phyloP scores from a whole-genome alignment of 92 coral and sea anemone species.

The Epizoanthus rinbou region DNA sequence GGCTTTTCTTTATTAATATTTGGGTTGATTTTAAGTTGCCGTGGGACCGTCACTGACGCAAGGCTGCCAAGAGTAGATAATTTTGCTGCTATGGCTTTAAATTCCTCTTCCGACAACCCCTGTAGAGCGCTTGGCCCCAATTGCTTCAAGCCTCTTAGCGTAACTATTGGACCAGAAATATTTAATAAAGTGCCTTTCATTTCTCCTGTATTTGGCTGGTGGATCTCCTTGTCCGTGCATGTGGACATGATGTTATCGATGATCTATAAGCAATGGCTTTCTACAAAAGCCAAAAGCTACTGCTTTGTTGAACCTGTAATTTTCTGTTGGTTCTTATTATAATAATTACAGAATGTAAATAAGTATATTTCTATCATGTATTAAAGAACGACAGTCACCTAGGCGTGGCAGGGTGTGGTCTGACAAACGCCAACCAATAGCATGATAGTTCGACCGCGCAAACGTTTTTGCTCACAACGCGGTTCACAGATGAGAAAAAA shows the following conservation, averaged over 20 bases:
- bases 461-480: no score
- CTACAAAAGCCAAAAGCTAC: no score
- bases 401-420: no score
- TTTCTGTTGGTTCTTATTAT: no score
- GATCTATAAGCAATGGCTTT: no score
- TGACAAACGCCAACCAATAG: no score
- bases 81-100: conserved; percentile 5
- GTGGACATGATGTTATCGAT: conserved; percentile 34
- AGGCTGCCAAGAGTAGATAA: conserved; percentile 27
- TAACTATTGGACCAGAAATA: conserved; percentile 53
- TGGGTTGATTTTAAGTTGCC: conserved; percentile 46
- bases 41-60: conserved; percentile 27
- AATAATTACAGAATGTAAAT: no score
- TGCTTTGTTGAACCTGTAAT: no score
- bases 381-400: no score
- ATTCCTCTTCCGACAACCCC: conserved; percentile 39
- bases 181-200: conserved; percentile 32
- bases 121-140: conserved; percentile 7
- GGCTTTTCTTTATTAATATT: conserved; percentile 22
- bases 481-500: no score
- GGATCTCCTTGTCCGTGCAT: conserved; percentile 41
- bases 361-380: no score
- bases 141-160: conserved; percentile 43
- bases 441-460: no score
- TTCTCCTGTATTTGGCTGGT: conserved; percentile 45